A percentile compares a stretch with the other conserved stretches of the same genome.
These are phyloP conservation scores for Neuroterus valhalla DNA, from an alignment of 1,140 invertebrate species.

Conservation along the genomic window DNA sequence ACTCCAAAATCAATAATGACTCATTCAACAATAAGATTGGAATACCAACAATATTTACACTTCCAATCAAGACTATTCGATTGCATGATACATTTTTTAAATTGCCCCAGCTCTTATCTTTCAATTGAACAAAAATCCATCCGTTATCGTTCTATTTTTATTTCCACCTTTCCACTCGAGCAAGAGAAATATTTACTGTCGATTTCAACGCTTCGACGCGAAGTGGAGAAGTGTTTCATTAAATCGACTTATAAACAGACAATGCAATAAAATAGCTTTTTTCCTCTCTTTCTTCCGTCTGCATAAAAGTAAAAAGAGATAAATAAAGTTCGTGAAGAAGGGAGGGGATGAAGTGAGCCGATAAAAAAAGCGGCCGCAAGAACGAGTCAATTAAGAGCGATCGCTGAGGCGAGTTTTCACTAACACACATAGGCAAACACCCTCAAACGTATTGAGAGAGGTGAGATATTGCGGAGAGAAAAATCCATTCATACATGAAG, in stretches of 20 bases:
- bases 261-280: background rate
- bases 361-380: conserved; percentile 25
- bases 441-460: conserved; percentile 19
- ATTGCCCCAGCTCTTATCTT: too few species aligned
- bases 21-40: too few species aligned
- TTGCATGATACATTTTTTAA: too few species aligned
- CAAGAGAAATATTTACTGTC: conserved; percentile 16
- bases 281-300: background rate
- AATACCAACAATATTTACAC: too few species aligned
- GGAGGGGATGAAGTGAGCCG: conserved; percentile 16
- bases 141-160: too few species aligned
- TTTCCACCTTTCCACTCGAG: background rate
- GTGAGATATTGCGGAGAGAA: conserved; percentile 30
- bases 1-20: too few species aligned
- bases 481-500: background rate
- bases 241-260: conserved; percentile 25
- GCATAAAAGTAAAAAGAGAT: conserved; percentile 28
- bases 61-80: too few species aligned
- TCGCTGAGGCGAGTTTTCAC: conserved; percentile 49
- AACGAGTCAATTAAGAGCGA: conserved; percentile 59
- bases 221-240: conserved; percentile 6
- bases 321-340: conserved; percentile 20
- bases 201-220: background rate
- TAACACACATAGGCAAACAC: conserved; percentile 8
- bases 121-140: too few species aligned